Evolutionary conservation across 2,113 vertebrate species (phyloP).

Genomic region (Sphyrna mokarran): DNA sequence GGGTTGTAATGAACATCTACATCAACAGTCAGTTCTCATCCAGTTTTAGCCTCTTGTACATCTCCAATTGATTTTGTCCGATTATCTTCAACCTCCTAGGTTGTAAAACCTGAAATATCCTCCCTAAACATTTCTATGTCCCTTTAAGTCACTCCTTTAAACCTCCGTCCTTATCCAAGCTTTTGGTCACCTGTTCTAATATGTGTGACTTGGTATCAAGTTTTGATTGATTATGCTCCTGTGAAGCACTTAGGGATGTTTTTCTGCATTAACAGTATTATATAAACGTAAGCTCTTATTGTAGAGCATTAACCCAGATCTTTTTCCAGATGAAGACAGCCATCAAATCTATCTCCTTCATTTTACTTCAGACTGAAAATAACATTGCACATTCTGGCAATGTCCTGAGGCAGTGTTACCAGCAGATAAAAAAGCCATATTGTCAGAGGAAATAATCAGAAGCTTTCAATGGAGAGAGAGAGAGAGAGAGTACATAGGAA

Average conservation of each 20-base stretch:
- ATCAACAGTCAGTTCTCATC: background rate
- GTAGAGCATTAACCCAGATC: background rate
- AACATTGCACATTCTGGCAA: too few relatives aligned
- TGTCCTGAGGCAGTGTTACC: background rate
- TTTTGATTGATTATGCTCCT: background rate
- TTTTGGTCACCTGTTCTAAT: background rate
- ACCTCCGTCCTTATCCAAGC: too few relatives aligned
- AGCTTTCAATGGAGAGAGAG: background rate
- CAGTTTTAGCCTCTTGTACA: background rate
- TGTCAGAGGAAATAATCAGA: background rate
- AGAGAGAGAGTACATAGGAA: background rate
- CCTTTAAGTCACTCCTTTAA: background rate
- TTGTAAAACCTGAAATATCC: background rate
- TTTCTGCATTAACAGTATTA: background rate
- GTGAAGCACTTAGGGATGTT: background rate
- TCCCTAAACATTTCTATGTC: background rate
- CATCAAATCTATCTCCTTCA: background rate
- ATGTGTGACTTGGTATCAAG: background rate
- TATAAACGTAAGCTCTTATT: background rate
- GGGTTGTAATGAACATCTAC: background rate
- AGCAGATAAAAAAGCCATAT: background rate
- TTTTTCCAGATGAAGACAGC: background rate
- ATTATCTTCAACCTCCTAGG: background rate
- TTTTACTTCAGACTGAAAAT: background rate
- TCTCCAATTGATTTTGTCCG: background rate